Evolutionary conservation across 2,797 vertebrate genomes (phyloP).

Genomic region (Nannoperca australis): DNA sequence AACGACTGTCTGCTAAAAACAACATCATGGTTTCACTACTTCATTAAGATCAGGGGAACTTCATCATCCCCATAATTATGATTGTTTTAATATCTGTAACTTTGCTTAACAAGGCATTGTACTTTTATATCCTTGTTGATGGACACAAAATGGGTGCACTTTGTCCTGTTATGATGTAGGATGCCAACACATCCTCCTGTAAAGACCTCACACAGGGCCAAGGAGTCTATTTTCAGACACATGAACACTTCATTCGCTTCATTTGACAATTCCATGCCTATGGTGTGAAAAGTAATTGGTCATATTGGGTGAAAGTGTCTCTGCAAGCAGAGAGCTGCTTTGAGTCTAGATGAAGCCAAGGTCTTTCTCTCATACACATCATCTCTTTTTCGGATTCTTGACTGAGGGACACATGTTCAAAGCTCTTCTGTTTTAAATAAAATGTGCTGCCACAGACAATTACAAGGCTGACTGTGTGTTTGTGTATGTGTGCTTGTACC

Average conservation of each 20-base stretch:
- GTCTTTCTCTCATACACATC: constrained; percentile 40
- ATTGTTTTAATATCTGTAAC: background rate
- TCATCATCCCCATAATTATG: too few species aligned
- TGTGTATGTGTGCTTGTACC: constrained; percentile 12
- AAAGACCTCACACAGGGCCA: constrained; percentile 22
- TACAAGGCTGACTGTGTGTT: background rate
- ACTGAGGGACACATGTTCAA: constrained; percentile 24
- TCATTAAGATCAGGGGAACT: too few species aligned
- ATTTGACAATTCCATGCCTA: constrained; percentile 48
- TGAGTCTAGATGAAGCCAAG: constrained; percentile 23
- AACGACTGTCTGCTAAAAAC: background rate
- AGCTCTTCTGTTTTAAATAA: constrained; percentile 31
- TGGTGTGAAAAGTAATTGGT: constrained; percentile 51
- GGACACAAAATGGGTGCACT: background rate
- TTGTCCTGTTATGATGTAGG: background rate
- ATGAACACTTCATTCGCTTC: constrained; percentile 41
- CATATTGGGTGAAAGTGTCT: constrained; percentile 47
- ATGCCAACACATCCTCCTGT: constrained; percentile 1
- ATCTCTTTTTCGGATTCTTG: constrained; percentile 12
- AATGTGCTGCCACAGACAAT: constrained; percentile 19
- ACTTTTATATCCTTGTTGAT: background rate
- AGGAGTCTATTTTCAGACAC: constrained; percentile 47
- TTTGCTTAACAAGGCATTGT: background rate
- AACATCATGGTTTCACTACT: background rate
- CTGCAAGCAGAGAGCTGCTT: constrained; percentile 14